Evolutionary conservation across 2,888 invertebrate species (phyloP).

Genomic region (Himalopsyche japonica): DNA sequence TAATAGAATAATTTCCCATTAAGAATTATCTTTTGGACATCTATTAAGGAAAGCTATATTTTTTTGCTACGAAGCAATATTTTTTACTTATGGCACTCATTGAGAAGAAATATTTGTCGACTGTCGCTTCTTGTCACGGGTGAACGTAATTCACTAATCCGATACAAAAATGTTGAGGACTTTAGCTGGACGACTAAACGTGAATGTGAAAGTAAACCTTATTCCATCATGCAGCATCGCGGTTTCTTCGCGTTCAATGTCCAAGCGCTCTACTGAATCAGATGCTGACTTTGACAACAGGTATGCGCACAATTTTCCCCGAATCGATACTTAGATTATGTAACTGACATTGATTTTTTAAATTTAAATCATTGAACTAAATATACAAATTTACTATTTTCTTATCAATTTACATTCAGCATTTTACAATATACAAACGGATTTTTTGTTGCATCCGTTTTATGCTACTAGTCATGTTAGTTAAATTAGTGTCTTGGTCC

Average conservation of each 20-base stretch:
- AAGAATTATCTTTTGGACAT: too few species aligned
- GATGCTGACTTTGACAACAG: conserved; percentile 85
- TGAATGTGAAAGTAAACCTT: conserved; percentile 43
- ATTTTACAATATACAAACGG: too few species aligned
- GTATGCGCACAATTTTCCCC: conserved; percentile 48
- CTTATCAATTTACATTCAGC: too few species aligned
- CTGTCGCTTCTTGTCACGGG: background rate
- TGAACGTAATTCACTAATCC: background rate
- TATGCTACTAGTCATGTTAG: too few species aligned
- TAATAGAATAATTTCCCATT: too few species aligned
- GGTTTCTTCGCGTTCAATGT: conserved; percentile 46
- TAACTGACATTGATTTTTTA: conserved; percentile 46
- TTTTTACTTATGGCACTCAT: too few species aligned
- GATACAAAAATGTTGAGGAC: conserved; percentile 24
- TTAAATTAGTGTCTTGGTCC: too few species aligned
- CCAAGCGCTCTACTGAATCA: conserved; percentile 63
- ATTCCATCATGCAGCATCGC: conserved; percentile 42
- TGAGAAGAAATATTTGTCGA: background rate
- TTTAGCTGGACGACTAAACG: conserved; percentile 12
- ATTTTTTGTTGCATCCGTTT: too few species aligned
- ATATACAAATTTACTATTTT: too few species aligned
- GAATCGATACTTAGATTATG: conserved; percentile 49
- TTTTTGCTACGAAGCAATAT: too few species aligned
- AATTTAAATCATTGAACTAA: background rate
- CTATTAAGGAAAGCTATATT: too few species aligned